Conservation (phyloP, 2,888 invertebrate genomes). For the Stramonita haemastoma region DNA sequence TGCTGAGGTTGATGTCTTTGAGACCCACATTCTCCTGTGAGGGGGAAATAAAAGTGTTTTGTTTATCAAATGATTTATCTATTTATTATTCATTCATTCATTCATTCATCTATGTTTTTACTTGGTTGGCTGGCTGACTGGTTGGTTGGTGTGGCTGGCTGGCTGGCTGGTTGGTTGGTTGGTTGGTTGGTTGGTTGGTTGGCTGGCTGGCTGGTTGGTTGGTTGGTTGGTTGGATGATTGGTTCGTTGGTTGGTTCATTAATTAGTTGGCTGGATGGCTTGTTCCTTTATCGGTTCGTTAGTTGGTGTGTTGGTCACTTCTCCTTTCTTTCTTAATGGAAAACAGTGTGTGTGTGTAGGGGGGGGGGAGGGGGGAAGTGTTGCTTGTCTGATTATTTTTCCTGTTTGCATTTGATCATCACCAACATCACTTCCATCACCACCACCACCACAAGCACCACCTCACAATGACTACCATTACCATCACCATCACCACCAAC, state of each 20-base stretch:
- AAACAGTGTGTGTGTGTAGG: no score
- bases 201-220: neutral
- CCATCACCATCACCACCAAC: neutral
- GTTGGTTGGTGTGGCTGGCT: neutral
- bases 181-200: neutral
- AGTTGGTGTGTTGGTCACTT: no score
- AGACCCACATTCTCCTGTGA: constrained; percentile 69
- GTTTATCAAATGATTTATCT: neutral
- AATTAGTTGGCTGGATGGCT: neutral
- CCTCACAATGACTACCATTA: no score
- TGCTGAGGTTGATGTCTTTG: constrained; percentile 63
- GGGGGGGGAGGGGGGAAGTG: no score
- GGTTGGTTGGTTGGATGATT: neutral
- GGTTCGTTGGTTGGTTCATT: no score
- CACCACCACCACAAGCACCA: no score
- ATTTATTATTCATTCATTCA: neutral
- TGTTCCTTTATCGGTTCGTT: neutral
- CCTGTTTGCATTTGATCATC: no score
- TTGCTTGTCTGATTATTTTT: no score
- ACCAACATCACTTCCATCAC: no score
- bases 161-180: neutral
- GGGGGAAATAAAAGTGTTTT: neutral
- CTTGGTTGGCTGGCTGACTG: neutral
- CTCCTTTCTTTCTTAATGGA: no score
- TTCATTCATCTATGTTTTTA: neutral